A percentile compares a stretch with the other conserved stretches of the same genome.
Evolutionary conservation across 2,113 vertebrate genomes (phyloP).

Genomic region (Dendrocopos noguchii): DNA sequence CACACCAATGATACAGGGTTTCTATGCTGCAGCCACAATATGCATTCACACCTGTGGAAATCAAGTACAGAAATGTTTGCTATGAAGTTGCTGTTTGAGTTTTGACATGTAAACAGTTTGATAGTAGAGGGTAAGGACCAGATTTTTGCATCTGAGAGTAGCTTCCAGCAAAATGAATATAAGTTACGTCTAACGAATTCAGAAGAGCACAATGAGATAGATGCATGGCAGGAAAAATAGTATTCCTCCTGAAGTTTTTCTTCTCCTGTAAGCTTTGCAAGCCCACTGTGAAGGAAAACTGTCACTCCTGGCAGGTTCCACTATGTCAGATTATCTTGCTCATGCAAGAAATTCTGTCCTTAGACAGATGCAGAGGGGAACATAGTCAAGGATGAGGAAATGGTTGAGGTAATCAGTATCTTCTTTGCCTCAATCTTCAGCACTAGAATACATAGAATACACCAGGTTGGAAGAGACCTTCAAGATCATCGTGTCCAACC

Average conservation of each 20-base stretch:
- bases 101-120: conserved; percentile 31
- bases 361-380: too few species aligned
- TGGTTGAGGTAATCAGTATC: too few species aligned
- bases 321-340: neutral
- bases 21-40: neutral
- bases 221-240: neutral
- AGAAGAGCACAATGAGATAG: neutral
- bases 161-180: neutral
- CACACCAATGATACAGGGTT: neutral
- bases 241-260: neutral
- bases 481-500: too few species aligned
- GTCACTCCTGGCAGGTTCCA: neutral
- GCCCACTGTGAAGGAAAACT: neutral
- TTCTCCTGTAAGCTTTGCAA: neutral
- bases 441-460: too few species aligned
- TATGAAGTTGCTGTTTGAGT: neutral
- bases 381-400: too few species aligned
- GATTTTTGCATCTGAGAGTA: conserved; percentile 45
- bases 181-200: neutral
- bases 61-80: neutral
- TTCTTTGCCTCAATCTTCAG: too few species aligned
- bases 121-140: conserved; percentile 29
- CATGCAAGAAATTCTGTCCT: neutral
- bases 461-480: too few species aligned
- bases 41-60: neutral